A percentile compares a stretch with the other conserved stretches of the same genome.
Conservation (phyloP, 2,888 invertebrate genomes). For the Drosophila neoperkinsi region DNA sequence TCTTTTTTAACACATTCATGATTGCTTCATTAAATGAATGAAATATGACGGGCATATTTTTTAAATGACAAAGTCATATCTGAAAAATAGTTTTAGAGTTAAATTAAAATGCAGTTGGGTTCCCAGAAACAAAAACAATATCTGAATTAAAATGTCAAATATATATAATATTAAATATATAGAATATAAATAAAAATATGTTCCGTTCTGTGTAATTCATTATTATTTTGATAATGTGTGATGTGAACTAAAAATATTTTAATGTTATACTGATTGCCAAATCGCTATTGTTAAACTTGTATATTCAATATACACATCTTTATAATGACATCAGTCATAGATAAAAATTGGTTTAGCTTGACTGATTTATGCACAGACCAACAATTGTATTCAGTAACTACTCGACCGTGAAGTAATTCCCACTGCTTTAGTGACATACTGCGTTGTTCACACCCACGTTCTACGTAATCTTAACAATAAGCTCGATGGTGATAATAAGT, state of each 20-base stretch:
- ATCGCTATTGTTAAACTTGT: neutral
- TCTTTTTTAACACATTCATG: too few relatives aligned
- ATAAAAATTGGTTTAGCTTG: neutral
- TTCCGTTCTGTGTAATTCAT: neutral
- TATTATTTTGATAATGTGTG: neutral
- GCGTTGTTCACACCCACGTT: neutral
- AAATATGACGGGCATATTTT: neutral
- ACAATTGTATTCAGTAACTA: slow-evolving; percentile 6
- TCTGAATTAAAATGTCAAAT: neutral
- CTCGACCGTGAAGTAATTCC: neutral
- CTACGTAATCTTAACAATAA: slow-evolving; percentile 6
- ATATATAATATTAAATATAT: neutral
- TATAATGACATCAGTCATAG: neutral
- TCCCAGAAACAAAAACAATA: neutral
- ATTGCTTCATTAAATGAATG: neutral
- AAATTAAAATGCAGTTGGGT: neutral
- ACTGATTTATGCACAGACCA: neutral
- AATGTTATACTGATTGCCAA: neutral
- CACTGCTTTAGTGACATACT: neutral
- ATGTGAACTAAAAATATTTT: neutral
- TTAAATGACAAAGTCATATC: neutral
- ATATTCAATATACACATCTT: neutral
- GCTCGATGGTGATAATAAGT: slow-evolving; percentile 13
- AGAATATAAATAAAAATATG: too few relatives aligned
- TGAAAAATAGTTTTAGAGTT: neutral